These are phyloP conservation scores for Neodon shergylaensis DNA, from an alignment of 2,113 vertebrate genomes.

Conservation along the genomic window DNA sequence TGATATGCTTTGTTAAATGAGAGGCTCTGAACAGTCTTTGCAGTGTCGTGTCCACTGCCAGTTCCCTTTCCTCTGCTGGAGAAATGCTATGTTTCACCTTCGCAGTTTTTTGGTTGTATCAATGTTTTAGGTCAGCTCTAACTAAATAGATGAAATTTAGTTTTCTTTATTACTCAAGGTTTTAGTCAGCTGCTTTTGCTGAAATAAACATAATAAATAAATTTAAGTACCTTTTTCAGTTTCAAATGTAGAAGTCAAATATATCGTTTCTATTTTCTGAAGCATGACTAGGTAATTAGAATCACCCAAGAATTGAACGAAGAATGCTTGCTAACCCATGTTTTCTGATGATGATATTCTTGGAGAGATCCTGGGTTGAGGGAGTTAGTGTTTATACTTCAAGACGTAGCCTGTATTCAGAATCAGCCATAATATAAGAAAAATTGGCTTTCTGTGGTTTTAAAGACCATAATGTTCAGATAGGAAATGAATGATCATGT, in stretches of 20 bases:
- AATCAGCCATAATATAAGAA: not conserved
- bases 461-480: not conserved
- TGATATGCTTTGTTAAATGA: not conserved
- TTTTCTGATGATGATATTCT: not conserved
- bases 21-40: not conserved
- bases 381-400: not conserved
- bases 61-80: not conserved
- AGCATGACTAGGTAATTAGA: not conserved
- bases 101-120: not conserved
- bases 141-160: not conserved
- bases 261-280: not conserved
- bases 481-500: not conserved
- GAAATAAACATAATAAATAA: slow-evolving; percentile 28
- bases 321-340: not conserved
- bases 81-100: not conserved
- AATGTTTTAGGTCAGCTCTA: not conserved
- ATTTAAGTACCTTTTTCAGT: not conserved
- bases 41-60: not conserved
- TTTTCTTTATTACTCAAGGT: not conserved
- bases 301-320: not conserved
- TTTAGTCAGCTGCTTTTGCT: not conserved
- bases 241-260: not conserved
- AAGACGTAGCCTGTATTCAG: not conserved
- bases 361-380: not conserved
- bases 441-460: slow-evolving; percentile 2